These are phyloP conservation scores for Lycocorax pyrrhopterus DNA, from an alignment of 2,113 vertebrate species.

Conservation along the genomic window DNA sequence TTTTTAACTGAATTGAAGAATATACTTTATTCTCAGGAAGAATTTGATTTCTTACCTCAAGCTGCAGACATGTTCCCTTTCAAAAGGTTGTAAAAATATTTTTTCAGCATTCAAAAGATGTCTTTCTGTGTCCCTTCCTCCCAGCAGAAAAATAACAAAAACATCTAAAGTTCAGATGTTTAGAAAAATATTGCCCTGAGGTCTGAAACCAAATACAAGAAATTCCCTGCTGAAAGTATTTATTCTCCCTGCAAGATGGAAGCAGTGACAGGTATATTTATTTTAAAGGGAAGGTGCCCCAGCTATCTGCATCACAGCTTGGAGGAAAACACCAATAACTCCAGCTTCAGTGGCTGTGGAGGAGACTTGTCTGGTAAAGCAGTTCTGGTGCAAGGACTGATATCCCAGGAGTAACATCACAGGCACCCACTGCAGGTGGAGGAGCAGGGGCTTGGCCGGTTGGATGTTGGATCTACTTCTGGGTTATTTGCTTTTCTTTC, in stretches of 20 bases:
- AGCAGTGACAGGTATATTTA: constrained; percentile 3
- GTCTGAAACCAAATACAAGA: constrained; percentile 6
- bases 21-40: background rate
- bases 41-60: constrained; percentile 21
- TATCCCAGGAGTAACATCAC: background rate
- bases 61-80: background rate
- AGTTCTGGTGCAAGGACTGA: background rate
- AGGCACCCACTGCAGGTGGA: background rate
- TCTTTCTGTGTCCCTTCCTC: background rate
- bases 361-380: background rate
- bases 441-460: background rate
- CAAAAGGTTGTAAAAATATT: constrained; percentile 31
- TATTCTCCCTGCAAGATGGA: background rate
- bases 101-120: background rate
- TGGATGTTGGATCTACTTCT: background rate
- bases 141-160: background rate
- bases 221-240: constrained; percentile 3
- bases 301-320: background rate
- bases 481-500: background rate
- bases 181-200: constrained; percentile 25
- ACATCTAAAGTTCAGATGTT: background rate
- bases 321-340: background rate
- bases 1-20: constrained; percentile 10
- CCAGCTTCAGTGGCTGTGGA: background rate
- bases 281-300: background rate